Base-by-base conservation (phyloP, 2,797 vertebrate species). In the Adelosebastes latens region DNA sequence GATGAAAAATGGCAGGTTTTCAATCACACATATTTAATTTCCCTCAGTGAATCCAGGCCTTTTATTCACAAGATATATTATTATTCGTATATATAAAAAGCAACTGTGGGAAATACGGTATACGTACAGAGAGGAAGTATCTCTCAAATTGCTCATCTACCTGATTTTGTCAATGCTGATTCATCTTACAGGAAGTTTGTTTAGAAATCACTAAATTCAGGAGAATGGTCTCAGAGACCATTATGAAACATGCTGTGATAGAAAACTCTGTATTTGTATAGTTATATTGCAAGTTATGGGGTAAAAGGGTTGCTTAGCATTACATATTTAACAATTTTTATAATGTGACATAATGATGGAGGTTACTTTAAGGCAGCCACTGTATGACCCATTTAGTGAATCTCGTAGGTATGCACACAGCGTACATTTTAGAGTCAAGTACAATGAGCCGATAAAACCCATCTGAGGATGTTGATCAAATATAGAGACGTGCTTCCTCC, bases 401-500 rank as follows among this genome's bases (percentile, higher is more conserved):
- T 56, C 34, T 25, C 9, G 6, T 29, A 31, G 27, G 25, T 68
- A 58, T 4, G 10, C 32, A 49, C 24, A 18, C 1, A 3, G 53
- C 13, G 13, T 55, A 46, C 46, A 24, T 67, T 58, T 72, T 62
- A 16, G 27, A 55, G 4, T 63, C 0, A 20, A 24, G 25, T 24
- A 39, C 52, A 25, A 61, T 34, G n/a, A 27, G 29, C 22, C 8
- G 36, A 80, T 66, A 61, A 79, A 77, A 78, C 34, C 25, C 22
- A 74, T 82, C 46, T 69, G 34, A 63, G 22, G 39, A 32, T 32
- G 20, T 6, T 53, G 71, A 90, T 81, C 60, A 89, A 87, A 86
- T 66, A 68, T 42, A 83, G 36, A 81, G 65, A 75, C 24, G 22
- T 3, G 62, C 87, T 90, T 91, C 92, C 87, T 87, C 70, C 34